Percentiles rank a stretch among this genome's conserved stretches.
Conservation (phyloP, 1,140 invertebrate species). For the Eciton burchellii region DNA sequence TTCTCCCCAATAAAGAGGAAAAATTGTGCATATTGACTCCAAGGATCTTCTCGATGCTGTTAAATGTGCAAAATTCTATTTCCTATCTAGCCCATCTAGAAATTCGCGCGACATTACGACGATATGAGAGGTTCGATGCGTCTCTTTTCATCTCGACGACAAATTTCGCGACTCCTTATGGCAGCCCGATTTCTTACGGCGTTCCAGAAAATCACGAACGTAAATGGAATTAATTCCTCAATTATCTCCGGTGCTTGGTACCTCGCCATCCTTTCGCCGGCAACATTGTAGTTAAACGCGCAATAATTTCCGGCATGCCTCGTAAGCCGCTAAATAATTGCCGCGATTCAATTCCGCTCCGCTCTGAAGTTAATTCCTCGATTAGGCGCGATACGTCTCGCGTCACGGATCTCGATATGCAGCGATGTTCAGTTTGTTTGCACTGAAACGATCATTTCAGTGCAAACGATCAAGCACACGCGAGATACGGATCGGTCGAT, state of each 20-base stretch:
- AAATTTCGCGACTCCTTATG: not conserved
- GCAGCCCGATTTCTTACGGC: not conserved
- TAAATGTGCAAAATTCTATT: too few relatives aligned
- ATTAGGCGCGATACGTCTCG: not conserved
- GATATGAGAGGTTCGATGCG: not conserved
- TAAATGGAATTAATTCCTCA: slow-evolving; percentile 28
- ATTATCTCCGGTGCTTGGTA: slow-evolving; percentile 23
- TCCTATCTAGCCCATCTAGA: not conserved
- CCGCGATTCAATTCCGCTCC: not conserved
- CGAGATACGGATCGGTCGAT: slow-evolving; percentile 13
- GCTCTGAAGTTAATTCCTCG: not conserved
- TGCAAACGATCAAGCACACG: slow-evolving; percentile 39
- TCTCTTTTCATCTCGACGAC: not conserved
- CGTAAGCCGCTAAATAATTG: not conserved
- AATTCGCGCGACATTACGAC: not conserved
- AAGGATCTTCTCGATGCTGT: too few relatives aligned
- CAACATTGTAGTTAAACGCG: not conserved
- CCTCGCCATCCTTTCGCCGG: slow-evolving; percentile 2
- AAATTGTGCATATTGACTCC: too few relatives aligned
- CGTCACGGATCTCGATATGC: not conserved
- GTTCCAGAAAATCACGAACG: slow-evolving; percentile 48
- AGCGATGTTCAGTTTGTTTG: too few relatives aligned
- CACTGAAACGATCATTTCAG: not conserved
- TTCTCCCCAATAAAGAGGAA: too few relatives aligned
- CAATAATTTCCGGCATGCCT: not conserved